These are phyloP conservation scores for Siphamia tubifer DNA, from an alignment of 2,113 vertebrate genomes.

Conservation along the genomic window DNA sequence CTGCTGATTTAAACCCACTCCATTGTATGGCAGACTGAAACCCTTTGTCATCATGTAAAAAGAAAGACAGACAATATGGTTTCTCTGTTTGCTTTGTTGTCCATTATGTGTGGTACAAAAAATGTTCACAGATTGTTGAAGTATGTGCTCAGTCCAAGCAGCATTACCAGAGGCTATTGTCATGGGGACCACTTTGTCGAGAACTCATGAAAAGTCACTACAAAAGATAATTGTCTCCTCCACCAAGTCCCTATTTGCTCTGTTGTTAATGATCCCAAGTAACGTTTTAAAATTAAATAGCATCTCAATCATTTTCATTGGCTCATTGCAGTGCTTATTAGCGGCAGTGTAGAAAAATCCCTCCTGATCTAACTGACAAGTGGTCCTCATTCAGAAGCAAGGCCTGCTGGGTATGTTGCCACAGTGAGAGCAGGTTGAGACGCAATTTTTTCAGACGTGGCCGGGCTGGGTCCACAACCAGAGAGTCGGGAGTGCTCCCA, in stretches of 20 bases:
- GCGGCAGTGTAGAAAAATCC: background rate
- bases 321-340: background rate
- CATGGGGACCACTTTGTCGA: constrained; percentile 65
- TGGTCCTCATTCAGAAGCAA: constrained; percentile 66
- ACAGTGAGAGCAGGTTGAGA: constrained; percentile 55
- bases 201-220: constrained; percentile 9
- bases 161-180: constrained; percentile 65
- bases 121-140: constrained; percentile 56
- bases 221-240: constrained; percentile 16
- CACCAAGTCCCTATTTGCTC: constrained; percentile 7
- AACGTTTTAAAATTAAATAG: background rate
- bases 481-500: constrained; percentile 41
- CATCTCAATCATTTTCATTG: background rate
- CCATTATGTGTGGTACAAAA: constrained; percentile 55
- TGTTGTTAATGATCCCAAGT: background rate
- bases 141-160: constrained; percentile 60
- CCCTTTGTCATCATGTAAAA: constrained; percentile 45
- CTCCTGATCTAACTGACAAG: constrained; percentile 10
- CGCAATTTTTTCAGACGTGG: constrained; percentile 49
- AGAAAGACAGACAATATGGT: constrained; percentile 38
- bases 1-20: background rate
- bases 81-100: constrained; percentile 50
- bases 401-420: constrained; percentile 59
- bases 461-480: constrained; percentile 64
- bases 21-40: constrained; percentile 71